Base-by-base conservation (phyloP, 2,797 vertebrate genomes). In the Spondyliosoma cantharus region DNA sequence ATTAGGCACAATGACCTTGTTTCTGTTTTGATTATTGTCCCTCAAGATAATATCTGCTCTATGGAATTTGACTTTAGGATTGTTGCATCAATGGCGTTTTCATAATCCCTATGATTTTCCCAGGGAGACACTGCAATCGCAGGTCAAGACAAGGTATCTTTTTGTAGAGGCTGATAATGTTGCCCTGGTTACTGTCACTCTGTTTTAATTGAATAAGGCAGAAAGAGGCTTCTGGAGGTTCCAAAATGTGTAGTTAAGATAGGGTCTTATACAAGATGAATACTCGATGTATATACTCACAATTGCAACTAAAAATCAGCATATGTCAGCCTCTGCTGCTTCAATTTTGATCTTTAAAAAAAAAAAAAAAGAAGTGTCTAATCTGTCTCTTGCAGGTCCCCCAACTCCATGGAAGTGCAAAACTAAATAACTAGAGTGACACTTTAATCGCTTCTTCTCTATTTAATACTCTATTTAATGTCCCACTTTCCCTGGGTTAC, bases 181-280 rank as follows among this genome's bases (percentile, higher is more conserved):
- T 24, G 27, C 27, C 48, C 54, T 80, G 63, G 80, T 80, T 73
- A 64, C 68, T 59, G 63, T 60, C 68, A 61, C 37, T 37, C 37
- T 37, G 37, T 9, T 11, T 37, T 37, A 37, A 37, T 37, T 37
- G 37, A 37, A 37, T 11, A 37, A 37, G 76, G 37, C 43, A 37
- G 63, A 57, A 29, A 62, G 37, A 27, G 24, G 58, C 52, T 53
- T 59, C 66, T 24, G 15, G 60, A 42, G 20, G 5, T 20, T 60
- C n/a, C 63, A 9, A 50, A 25, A n/a, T 53, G 22, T 45, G 48
- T 49, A 19, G 16, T 19, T 8, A 49, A 49, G 48, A 5, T 46
- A 16, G 17, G 45, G 45, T 17, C 5, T 15, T 46, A 16, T 4
- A 15, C 13, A 46, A 16, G 15, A 46, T 46, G 45, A 46, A 16